Evolutionary conservation across 2,797 vertebrate genomes (phyloP).

Genomic region (Danio jaintianensis): DNA sequence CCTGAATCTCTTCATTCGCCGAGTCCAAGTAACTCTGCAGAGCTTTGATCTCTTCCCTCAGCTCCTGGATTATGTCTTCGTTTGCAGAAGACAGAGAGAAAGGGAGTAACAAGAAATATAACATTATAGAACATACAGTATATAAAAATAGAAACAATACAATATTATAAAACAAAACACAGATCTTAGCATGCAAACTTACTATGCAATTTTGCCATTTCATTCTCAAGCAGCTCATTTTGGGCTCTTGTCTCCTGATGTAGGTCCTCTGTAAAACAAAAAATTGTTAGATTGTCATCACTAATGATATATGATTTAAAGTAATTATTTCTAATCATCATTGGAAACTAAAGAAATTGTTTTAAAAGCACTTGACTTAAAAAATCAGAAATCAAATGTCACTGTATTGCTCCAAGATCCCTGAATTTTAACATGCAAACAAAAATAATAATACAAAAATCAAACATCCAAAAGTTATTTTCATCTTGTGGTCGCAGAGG

Average conservation of each 20-base stretch:
- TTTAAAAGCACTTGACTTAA: not conserved
- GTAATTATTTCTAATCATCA: not conserved
- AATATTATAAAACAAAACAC: not conserved
- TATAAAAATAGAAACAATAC: not conserved
- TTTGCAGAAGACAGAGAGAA: conserved; percentile 8
- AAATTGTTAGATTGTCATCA: not conserved
- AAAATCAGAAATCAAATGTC: not conserved
- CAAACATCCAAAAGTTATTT: too few relatives aligned
- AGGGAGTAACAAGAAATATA: not conserved
- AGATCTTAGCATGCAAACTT: conserved; percentile 49
- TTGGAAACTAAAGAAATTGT: not conserved
- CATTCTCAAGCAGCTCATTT: conserved; percentile 74
- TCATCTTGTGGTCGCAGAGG: too few relatives aligned
- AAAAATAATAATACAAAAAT: not conserved
- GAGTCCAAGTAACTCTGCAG: conserved; percentile 79
- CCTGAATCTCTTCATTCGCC: conserved; percentile 83
- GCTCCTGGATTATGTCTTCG: conserved; percentile 75
- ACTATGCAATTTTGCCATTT: conserved; percentile 76
- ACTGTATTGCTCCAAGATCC: not conserved
- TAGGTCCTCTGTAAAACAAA: conserved; percentile 72
- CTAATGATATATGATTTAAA: not conserved
- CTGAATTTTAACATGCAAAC: not conserved
- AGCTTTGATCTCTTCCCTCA: conserved; percentile 73
- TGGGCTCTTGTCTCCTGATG: conserved; percentile 74
- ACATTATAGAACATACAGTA: not conserved